A percentile compares a stretch with the other conserved stretches of the same genome.
Evolutionary conservation across 2,797 vertebrate genomes (phyloP).

Genomic region (Micropoecilia bifurca): DNA sequence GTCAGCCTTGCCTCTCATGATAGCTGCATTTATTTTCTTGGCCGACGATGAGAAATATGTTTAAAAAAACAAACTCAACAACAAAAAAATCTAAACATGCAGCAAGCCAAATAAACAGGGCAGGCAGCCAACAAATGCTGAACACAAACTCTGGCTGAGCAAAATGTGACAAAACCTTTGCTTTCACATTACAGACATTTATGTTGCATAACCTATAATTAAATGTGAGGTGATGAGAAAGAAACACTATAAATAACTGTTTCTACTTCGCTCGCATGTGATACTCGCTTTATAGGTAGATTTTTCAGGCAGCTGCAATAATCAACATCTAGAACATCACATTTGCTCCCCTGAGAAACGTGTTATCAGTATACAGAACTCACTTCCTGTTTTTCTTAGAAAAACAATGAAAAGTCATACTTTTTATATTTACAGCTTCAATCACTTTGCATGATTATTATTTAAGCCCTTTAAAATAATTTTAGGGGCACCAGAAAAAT

Average conservation of each 20-base stretch:
- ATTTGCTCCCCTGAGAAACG: background rate
- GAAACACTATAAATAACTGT: background rate
- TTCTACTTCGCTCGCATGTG: background rate
- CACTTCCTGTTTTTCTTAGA: background rate
- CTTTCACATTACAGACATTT: background rate
- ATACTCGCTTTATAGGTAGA: background rate
- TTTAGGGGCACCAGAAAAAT: background rate
- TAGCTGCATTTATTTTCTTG: background rate
- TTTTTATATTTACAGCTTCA: too few species aligned
- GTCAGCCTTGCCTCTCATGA: background rate
- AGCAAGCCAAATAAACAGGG: background rate
- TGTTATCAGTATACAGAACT: background rate
- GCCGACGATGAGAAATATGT: background rate
- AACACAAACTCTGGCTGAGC: background rate
- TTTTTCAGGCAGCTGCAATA: background rate
- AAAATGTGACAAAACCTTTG: background rate
- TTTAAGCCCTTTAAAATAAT: background rate
- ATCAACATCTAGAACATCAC: background rate
- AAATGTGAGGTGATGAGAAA: background rate
- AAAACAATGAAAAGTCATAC: too few species aligned
- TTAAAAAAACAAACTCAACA: background rate
- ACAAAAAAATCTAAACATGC: background rate
- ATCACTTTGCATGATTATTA: background rate
- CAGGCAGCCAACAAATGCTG: background rate
- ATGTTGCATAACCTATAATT: background rate